phyloP scores from a whole-genome alignment of 64 coral and sea anemone species.

The Orbicella faveolata region DNA sequence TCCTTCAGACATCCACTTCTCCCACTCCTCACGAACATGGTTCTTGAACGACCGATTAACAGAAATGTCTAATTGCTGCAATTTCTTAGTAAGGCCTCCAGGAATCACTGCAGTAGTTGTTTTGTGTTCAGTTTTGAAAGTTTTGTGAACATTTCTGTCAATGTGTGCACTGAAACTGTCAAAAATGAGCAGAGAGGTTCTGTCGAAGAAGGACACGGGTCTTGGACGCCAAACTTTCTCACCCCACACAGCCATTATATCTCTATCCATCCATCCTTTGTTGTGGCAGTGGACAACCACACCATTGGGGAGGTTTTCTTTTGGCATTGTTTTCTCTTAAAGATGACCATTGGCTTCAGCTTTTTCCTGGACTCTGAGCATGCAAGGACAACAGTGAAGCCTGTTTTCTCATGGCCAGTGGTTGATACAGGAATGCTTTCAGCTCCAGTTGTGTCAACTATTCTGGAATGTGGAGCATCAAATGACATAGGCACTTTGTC shows the following conservation, averaged over 20 bases:
- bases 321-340: neutral
- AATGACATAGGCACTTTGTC: constrained; percentile 27
- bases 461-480: constrained; percentile 50
- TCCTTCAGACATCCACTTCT: too few relatives aligned
- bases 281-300: constrained; percentile 1
- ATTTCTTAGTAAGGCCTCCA: constrained; percentile 63
- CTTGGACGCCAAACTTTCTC: neutral
- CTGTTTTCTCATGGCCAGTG: constrained; percentile 57
- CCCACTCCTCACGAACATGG: neutral
- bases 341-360: constrained; percentile 36
- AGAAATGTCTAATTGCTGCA: constrained; percentile 56
- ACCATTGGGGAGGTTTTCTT: neutral
- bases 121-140: constrained; percentile 53
- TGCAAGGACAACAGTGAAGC: constrained; percentile 49
- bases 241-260: neutral
- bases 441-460: too few relatives aligned
- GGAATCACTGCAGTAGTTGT: constrained; percentile 62
- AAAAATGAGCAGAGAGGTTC: constrained; percentile 43
- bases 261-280: constrained; percentile 6
- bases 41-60: constrained; percentile 45
- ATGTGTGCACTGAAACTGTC: neutral
- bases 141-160: neutral
- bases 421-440: constrained; percentile 7
- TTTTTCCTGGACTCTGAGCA: constrained; percentile 6
- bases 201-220: constrained; percentile 45